A percentile compares a stretch with the other conserved stretches of the same genome.
phyloP scores from a whole-genome alignment of 35 echinoderm and acorn worm genomes.

The Ptychodera flava region DNA sequence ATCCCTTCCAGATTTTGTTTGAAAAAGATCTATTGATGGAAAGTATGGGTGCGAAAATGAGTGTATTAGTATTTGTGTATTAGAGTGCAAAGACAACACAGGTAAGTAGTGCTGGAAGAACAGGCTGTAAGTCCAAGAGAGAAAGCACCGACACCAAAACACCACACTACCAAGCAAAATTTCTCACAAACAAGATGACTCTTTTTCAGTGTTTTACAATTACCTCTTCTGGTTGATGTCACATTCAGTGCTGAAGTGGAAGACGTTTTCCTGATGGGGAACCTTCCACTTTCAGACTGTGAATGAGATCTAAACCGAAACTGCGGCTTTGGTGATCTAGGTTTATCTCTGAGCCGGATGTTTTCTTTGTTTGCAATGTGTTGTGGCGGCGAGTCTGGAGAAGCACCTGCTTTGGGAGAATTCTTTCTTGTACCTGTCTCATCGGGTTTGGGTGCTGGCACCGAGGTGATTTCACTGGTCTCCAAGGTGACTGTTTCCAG shows the following conservation, averaged over 20 bases:
- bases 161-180: neutral
- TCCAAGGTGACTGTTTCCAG: neutral
- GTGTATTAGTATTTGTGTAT: no score
- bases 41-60: no score
- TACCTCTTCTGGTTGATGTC: neutral
- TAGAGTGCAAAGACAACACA: no score
- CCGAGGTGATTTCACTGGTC: neutral
- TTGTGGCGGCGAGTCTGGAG: neutral
- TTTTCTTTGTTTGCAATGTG: neutral
- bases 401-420: neutral
- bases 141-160: no score
- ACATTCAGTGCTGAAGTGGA: neutral
- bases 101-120: no score
- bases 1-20: no score
- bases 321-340: neutral
- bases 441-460: neutral
- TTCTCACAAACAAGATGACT: no score
- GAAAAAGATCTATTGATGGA: no score
- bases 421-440: neutral
- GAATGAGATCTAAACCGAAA: neutral
- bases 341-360: neutral
- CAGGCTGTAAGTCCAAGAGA: no score
- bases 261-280: neutral
- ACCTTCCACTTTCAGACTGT: neutral
- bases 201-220: no score